Percentiles rank a stretch among this genome's conserved stretches.
Conservation (phyloP, 92 coral and sea anemone species). For the Zoanthus sansibaricus region DNA sequence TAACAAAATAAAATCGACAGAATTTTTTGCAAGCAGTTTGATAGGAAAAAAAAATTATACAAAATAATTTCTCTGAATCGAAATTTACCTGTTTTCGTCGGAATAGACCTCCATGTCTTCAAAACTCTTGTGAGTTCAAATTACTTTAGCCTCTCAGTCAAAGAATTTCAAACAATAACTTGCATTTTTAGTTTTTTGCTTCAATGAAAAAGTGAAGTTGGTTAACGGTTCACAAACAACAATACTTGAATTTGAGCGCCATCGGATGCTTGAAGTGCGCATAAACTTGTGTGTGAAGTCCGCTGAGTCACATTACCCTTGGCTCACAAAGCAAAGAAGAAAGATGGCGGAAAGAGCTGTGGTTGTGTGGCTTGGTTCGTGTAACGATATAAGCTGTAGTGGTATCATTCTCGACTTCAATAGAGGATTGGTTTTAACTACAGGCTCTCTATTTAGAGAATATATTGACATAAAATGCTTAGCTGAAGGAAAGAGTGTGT, state of each 20-base stretch:
- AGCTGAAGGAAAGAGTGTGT: slow-evolving; percentile 7
- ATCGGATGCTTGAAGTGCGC: slow-evolving; percentile 16
- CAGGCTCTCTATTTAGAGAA: slow-evolving; percentile 70
- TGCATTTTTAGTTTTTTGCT: slow-evolving; percentile 9
- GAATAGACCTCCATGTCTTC: slow-evolving; percentile 38
- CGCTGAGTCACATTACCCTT: slow-evolving; percentile 1
- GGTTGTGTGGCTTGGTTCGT: slow-evolving; percentile 40
- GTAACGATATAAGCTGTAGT: slow-evolving; percentile 72
- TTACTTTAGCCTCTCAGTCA: neutral
- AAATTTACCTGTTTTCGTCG: slow-evolving; percentile 39
- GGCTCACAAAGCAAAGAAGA: neutral
- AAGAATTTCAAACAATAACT: neutral
- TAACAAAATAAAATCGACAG: no score
- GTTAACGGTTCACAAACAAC: slow-evolving; percentile 39
- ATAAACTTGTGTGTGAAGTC: neutral
- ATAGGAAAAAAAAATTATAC: no score
- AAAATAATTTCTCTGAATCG: neutral
- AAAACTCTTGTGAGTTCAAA: neutral
- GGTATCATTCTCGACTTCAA: slow-evolving; percentile 72
- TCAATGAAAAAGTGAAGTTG: neutral
- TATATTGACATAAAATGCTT: neutral
- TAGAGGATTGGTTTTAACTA: slow-evolving; percentile 72
- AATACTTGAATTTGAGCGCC: slow-evolving; percentile 47
- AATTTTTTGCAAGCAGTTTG: no score
- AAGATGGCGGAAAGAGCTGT: slow-evolving; percentile 77